phyloP scores from a whole-genome alignment of 2,113 vertebrate genomes.

The Alligator sinensis region DNA sequence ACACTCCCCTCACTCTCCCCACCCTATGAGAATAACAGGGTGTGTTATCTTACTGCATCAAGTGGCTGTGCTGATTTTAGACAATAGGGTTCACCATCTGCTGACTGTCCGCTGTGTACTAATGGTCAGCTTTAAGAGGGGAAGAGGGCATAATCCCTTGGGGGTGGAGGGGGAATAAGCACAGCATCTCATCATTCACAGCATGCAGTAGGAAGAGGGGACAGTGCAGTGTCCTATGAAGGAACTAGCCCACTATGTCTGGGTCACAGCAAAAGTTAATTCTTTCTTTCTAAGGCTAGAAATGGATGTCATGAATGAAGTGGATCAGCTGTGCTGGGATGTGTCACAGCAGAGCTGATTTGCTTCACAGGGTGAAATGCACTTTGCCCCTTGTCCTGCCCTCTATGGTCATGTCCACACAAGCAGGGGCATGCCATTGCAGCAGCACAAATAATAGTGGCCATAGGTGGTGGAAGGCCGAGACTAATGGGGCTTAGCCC shows the following conservation, averaged over 20 bases:
- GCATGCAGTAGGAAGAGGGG: background rate
- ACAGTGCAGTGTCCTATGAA: background rate
- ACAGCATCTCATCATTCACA: background rate
- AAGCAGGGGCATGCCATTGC: too few species aligned
- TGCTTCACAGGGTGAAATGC: too few species aligned
- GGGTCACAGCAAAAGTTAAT: background rate
- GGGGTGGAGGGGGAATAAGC: too few species aligned
- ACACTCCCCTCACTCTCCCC: background rate
- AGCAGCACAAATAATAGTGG: too few species aligned
- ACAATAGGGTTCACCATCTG: background rate
- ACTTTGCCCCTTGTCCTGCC: too few species aligned
- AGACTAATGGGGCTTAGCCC: too few species aligned
- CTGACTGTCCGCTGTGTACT: background rate
- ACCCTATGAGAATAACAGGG: background rate
- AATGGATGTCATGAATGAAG: too few species aligned
- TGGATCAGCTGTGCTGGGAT: too few species aligned
- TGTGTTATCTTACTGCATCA: background rate
- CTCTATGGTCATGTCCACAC: too few species aligned
- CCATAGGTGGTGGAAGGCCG: too few species aligned
- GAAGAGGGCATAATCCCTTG: background rate
- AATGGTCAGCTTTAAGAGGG: background rate
- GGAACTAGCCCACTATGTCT: background rate
- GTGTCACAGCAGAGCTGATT: too few species aligned
- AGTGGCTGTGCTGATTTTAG: background rate
- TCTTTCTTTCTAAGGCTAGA: background rate